These are phyloP conservation scores for Delia radicum DNA, from an alignment of 1,140 invertebrate species.

Conservation along the genomic window DNA sequence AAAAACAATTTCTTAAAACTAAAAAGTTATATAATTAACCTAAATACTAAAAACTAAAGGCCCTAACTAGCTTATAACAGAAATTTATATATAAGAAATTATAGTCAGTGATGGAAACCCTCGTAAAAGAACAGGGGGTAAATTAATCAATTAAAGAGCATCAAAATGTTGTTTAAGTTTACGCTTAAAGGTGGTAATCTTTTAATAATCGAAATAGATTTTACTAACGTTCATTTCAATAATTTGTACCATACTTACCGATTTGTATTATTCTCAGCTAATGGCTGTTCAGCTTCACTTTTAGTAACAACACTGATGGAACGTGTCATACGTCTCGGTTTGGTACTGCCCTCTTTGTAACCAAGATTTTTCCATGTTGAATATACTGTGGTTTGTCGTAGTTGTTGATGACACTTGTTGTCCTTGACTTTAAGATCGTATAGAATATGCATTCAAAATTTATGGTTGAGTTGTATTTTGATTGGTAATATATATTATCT, in stretches of 20 bases:
- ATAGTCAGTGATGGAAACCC: too few relatives aligned
- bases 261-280: constrained; percentile 53
- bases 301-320: constrained; percentile 54
- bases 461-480: constrained; percentile 29
- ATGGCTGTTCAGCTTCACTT: constrained; percentile 53
- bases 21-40: too few relatives aligned
- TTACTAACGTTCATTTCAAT: too few relatives aligned
- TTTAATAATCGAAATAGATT: too few relatives aligned
- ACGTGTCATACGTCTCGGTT: constrained; percentile 53
- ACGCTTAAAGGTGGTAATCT: too few relatives aligned
- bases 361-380: constrained; percentile 54
- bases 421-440: background rate
- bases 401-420: constrained; percentile 31
- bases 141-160: too few relatives aligned
- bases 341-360: constrained; percentile 54
- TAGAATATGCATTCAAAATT: constrained; percentile 41
- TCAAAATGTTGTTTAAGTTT: too few relatives aligned
- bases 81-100: too few relatives aligned
- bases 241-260: constrained; percentile 46
- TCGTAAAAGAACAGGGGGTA: too few relatives aligned
- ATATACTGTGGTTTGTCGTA: constrained; percentile 29
- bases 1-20: too few relatives aligned
- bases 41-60: too few relatives aligned
- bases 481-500: constrained; percentile 31
- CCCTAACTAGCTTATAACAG: too few relatives aligned